These are phyloP conservation scores for Prosapia bicincta DNA, from an alignment of 2,888 invertebrate species.

Conservation along the genomic window DNA sequence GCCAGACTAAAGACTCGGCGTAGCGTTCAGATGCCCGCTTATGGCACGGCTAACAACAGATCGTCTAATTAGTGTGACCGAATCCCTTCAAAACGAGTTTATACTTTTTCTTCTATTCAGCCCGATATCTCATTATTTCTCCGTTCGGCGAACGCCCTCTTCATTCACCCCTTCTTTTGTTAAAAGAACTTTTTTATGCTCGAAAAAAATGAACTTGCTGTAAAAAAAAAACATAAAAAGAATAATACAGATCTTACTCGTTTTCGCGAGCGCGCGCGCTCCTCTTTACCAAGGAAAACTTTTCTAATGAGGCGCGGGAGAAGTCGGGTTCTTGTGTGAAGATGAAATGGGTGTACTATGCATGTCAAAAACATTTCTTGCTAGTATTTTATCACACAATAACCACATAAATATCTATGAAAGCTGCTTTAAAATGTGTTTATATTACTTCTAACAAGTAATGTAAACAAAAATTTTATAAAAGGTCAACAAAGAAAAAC, in stretches of 20 bases:
- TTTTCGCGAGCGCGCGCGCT: background rate
- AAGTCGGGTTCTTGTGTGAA: background rate
- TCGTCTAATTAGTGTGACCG: slow-evolving; percentile 36
- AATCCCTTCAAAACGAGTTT: slow-evolving; percentile 37
- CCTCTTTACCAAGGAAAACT: background rate
- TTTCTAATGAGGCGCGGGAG: slow-evolving; percentile 2
- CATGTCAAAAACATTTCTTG: background rate
- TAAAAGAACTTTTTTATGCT: background rate
- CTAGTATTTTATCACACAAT: too few relatives aligned
- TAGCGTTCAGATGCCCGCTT: slow-evolving; percentile 31
- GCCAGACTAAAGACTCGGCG: slow-evolving; percentile 28
- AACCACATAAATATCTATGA: too few relatives aligned
- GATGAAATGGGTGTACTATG: background rate
- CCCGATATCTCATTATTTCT: slow-evolving; percentile 33
- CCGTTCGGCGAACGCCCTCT: slow-evolving; percentile 13
- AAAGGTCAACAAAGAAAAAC: too few relatives aligned
- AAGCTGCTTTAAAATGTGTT: too few relatives aligned
- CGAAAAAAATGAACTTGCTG: background rate
- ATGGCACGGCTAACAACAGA: slow-evolving; percentile 36
- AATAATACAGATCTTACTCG: background rate
- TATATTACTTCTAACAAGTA: too few relatives aligned
- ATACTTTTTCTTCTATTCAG: slow-evolving; percentile 36
- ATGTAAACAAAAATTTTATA: too few relatives aligned
- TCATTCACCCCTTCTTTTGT: slow-evolving; percentile 8
- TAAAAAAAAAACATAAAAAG: too few relatives aligned